Conservation (phyloP, 2,113 vertebrate species). For the Pleuronectes platessa region DNA sequence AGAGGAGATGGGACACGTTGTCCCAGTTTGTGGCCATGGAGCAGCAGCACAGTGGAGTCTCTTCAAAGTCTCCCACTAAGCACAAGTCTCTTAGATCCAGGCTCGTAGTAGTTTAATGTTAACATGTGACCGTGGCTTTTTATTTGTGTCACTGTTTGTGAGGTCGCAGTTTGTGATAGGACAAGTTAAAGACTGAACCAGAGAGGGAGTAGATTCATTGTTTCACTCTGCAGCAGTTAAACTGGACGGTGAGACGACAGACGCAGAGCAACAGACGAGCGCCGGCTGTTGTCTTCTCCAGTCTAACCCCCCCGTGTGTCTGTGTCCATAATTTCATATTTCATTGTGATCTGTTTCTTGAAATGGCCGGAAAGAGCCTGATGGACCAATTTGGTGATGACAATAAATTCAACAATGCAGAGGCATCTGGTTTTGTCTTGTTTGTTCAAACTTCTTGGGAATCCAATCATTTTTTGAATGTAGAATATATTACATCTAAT, state of each 20-base stretch:
- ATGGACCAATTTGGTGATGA: constrained; percentile 62
- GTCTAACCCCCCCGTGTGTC: neutral
- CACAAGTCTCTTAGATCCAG: constrained; percentile 5
- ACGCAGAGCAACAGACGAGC: neutral
- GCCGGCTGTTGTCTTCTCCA: constrained; percentile 1
- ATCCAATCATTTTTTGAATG: neutral
- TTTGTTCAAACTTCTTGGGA: neutral
- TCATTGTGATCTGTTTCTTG: constrained; percentile 51
- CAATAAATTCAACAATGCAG: constrained; percentile 61
- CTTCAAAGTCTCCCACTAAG: constrained; percentile 7
- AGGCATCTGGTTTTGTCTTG: constrained; percentile 1
- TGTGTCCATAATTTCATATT: constrained; percentile 43
- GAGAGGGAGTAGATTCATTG: neutral
- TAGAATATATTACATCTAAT: too few species aligned
- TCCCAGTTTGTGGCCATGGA: constrained; percentile 25
- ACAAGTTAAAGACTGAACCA: neutral
- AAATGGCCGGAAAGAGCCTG: constrained; percentile 25
- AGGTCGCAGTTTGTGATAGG: neutral
- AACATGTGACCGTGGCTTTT: constrained; percentile 5
- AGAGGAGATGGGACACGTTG: neutral
- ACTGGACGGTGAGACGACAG: neutral
- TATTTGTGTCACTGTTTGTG: neutral
- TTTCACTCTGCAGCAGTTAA: constrained; percentile 18
- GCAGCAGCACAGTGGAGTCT: neutral
- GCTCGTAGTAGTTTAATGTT: constrained; percentile 25